Evolutionary conservation across 1,140 invertebrate genomes (phyloP).

Genomic region (Bombus polaris): DNA sequence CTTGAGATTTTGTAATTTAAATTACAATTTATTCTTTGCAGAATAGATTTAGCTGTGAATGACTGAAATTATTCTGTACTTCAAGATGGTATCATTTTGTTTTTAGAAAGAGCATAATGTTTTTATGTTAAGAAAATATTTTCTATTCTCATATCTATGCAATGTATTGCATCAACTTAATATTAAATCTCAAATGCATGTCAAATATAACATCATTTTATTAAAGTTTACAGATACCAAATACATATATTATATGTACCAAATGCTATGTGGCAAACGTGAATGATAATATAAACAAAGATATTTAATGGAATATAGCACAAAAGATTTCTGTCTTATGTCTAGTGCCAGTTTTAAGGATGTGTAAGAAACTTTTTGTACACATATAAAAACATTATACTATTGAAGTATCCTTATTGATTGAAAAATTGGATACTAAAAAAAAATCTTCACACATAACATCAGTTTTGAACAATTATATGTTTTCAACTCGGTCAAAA

Average conservation of each 20-base stretch:
- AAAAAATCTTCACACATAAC: slow-evolving; percentile 68
- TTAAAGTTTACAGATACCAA: slow-evolving; percentile 41
- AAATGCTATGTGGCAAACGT: slow-evolving; percentile 30
- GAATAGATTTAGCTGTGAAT: background rate
- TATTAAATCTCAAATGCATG: slow-evolving; percentile 59
- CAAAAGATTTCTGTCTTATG: slow-evolving; percentile 47
- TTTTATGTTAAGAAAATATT: slow-evolving; percentile 29
- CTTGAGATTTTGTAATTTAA: slow-evolving; percentile 5
- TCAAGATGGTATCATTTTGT: slow-evolving; percentile 9
- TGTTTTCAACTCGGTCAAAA: slow-evolving; percentile 69
- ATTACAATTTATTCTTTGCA: background rate
- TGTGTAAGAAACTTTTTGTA: slow-evolving; percentile 78
- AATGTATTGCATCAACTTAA: slow-evolving; percentile 43
- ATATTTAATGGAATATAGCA: slow-evolving; percentile 59
- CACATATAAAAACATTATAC: slow-evolving; percentile 76
- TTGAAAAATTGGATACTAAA: slow-evolving; percentile 60
- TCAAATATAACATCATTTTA: slow-evolving; percentile 45
- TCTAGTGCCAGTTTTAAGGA: slow-evolving; percentile 40
- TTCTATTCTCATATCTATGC: background rate
- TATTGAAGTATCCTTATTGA: slow-evolving; percentile 59
- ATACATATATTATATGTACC: slow-evolving; percentile 38
- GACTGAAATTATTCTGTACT: background rate
- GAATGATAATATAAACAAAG: slow-evolving; percentile 42
- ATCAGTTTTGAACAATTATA: slow-evolving; percentile 67
- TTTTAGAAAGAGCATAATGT: slow-evolving; percentile 19